phyloP scores from a whole-genome alignment of 2,888 invertebrate genomes.

The Dascillus cervinus region DNA sequence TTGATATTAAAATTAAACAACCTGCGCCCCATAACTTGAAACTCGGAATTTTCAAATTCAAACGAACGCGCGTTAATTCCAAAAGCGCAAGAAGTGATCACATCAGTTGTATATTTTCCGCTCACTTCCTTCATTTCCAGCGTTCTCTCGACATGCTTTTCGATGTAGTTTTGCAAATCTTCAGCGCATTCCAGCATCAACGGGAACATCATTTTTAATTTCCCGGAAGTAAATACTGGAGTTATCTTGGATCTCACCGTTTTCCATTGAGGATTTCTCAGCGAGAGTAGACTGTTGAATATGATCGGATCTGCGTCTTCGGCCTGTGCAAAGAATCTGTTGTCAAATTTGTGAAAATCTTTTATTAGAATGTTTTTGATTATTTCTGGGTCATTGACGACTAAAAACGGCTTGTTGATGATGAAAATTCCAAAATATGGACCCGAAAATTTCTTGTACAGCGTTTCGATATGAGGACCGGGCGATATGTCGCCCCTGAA shows the following conservation, averaged over 20 bases:
- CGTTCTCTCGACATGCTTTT: not conserved
- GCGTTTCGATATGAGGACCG: slow-evolving; percentile 28
- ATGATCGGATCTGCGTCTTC: slow-evolving; percentile 38
- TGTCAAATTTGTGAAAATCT: slow-evolving; percentile 42
- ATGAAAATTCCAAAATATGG: slow-evolving; percentile 43
- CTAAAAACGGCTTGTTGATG: slow-evolving; percentile 39
- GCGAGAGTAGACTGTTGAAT: slow-evolving; percentile 37
- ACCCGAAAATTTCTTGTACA: slow-evolving; percentile 25
- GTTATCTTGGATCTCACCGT: slow-evolving; percentile 43
- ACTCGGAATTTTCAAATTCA: slow-evolving; percentile 18
- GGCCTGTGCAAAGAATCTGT: slow-evolving; percentile 39
- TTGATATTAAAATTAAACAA: slow-evolving; percentile 30
- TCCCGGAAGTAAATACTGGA: slow-evolving; percentile 46
- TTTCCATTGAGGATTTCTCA: slow-evolving; percentile 46
- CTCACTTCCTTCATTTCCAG: slow-evolving; percentile 32
- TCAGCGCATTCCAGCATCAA: slow-evolving; percentile 1
- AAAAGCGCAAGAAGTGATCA: slow-evolving; percentile 42
- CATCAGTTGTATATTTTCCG: slow-evolving; percentile 41
- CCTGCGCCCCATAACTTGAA: slow-evolving; percentile 31
- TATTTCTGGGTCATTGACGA: slow-evolving; percentile 40
- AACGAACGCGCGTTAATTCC: slow-evolving; percentile 39
- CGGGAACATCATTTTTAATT: slow-evolving; percentile 42
- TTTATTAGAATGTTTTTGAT: slow-evolving; percentile 40
- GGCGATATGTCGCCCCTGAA: slow-evolving; percentile 29
- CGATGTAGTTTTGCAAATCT: not conserved